Evolutionary conservation across 2,888 invertebrate genomes (phyloP), one percentile per base, ranked within the genome.

Genomic region (Synanthedon tipuliformis): DNA sequence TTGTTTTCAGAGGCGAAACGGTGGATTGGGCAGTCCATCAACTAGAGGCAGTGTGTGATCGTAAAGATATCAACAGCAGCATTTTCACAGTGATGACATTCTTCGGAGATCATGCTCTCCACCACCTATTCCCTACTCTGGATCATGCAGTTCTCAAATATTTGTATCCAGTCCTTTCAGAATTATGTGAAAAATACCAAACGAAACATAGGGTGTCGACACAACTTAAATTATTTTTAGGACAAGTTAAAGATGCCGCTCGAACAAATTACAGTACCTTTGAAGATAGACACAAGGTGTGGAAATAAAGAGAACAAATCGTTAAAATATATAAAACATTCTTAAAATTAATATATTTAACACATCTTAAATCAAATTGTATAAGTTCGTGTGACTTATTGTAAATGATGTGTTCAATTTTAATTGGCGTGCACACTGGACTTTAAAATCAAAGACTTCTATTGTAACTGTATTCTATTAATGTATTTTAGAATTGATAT

Each of bases 21-120:
- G 74, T 88, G n/a, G 94, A 94, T 66, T 95, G 94, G 93, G 94
- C 94, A 1, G 75, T 94, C 11, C 89, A 90, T 63, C 92, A 94
- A 77, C 67, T 94, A 53, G 92, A 93, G 68, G 90, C 94, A 0
- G 90, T 93, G 0, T 88, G 92, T 56, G 94, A 93, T 67, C 88
- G 94, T 52, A 82, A 88, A 11, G 91, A 93, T 54, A 80, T 94
- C 34, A 91, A 90, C 50, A 81, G 89, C 12, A 90, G 88, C n/a
- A 81, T 88, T 13, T 91, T 93, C 63, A 69, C 92, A 16, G 90
- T 90, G 2, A 70, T 94, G 57, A 92, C 92, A 0, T 88, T 91
- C 62, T 95, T 94, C 63, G 94, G 94, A 0, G 90, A 93, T 55
- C 95, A 95, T 68, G 84, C 89, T 0, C 77, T 95, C 1, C 94